Evolutionary conservation across 2,113 vertebrate genomes (phyloP).

Genomic region (Todiramphus chloris): DNA sequence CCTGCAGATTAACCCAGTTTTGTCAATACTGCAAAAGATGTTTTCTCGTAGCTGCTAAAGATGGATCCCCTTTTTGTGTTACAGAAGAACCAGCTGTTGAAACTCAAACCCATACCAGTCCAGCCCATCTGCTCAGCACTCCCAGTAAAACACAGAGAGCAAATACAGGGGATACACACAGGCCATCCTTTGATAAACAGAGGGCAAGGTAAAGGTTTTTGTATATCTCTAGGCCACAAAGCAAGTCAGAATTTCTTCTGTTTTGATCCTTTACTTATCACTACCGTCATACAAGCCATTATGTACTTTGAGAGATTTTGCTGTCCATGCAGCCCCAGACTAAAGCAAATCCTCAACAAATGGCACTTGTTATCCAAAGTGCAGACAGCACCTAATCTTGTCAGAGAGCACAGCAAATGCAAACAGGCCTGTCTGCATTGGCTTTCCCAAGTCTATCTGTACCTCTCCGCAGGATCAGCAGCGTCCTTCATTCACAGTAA

Average conservation of each 20-base stretch:
- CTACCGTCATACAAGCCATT: not conserved
- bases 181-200: not conserved
- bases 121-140: not conserved
- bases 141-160: not conserved
- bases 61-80: not conserved
- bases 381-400: not conserved
- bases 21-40: not conserved
- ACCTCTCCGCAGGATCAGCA: not conserved
- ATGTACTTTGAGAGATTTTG: not conserved
- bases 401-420: not conserved
- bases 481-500: rapidly evolving
- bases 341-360: not conserved
- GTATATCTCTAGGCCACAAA: not conserved
- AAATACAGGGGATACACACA: not conserved
- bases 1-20: not conserved
- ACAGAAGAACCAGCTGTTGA: not conserved
- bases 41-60: not conserved
- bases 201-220: not conserved
- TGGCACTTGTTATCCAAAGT: not conserved
- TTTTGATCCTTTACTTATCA: not conserved
- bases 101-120: not conserved
- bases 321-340: not conserved
- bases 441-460: not conserved
- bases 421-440: not conserved
- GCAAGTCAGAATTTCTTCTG: not conserved